Percentiles rank a stretch among this genome's conserved stretches.
phyloP scores from a whole-genome alignment of 1,140 invertebrate genomes.

The Alviniconcha marisindica region DNA sequence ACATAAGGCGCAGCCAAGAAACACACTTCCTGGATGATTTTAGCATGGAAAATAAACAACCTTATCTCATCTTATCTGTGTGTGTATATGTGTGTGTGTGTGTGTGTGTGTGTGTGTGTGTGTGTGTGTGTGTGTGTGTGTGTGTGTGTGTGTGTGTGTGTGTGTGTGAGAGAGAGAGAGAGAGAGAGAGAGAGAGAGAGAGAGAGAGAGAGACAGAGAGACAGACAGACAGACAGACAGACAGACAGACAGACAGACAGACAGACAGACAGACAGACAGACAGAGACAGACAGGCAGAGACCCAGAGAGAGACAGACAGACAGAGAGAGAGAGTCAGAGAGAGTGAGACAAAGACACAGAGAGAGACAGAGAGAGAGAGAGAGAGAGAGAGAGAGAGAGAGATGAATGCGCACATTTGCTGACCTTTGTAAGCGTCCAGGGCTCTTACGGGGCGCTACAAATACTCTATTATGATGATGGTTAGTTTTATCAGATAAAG shows the following conservation, averaged over 20 bases:
- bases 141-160: not conserved
- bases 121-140: not conserved
- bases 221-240: not conserved
- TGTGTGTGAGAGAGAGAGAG: not conserved
- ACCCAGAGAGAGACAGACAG: not conserved
- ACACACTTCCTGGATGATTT: no score
- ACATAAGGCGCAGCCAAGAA: no score
- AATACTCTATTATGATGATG: no score
- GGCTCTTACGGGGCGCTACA: no score
- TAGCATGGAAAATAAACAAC: no score
- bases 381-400: no score
- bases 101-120: no score
- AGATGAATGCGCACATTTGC: no score
- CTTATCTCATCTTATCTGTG: no score
- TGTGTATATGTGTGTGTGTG: no score
- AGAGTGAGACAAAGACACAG: not conserved
- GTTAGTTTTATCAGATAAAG: no score
- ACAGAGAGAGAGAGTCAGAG: not conserved
- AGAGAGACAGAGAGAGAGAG: not conserved
- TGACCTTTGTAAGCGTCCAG: no score
- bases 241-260: not conserved
- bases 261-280: not conserved
- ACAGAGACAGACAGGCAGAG: not conserved
- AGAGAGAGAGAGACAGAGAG: not conserved
- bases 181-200: conserved; percentile 5